Conservation (phyloP, 23 tunicate genomes). For the Clavelina lepadiformis region DNA sequence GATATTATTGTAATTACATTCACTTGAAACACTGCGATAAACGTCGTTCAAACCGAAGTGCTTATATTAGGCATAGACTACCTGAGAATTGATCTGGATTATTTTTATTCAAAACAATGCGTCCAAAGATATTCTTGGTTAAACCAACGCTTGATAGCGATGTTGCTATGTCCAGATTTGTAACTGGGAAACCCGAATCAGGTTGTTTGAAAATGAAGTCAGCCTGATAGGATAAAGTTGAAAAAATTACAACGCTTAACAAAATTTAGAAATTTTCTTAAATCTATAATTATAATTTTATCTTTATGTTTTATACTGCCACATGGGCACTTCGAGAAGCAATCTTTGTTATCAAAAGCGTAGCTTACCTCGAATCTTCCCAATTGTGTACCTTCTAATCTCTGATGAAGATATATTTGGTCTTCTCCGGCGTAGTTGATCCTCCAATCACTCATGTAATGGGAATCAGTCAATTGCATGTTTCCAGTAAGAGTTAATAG, state of each 20-base stretch:
- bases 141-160: background rate
- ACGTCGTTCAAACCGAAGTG: background rate
- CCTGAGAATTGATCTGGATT: conserved; percentile 8
- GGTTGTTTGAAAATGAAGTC: conserved; percentile 3
- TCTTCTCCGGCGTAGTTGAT: background rate
- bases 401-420: background rate
- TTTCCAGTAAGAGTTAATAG: background rate
- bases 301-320: too few species aligned
- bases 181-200: background rate
- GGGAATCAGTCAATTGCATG: background rate
- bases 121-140: background rate
- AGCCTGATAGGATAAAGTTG: background rate
- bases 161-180: background rate
- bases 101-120: background rate
- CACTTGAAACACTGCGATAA: too few species aligned
- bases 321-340: too few species aligned
- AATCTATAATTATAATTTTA: background rate
- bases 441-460: conserved; percentile 1
- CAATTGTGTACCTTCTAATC: background rate
- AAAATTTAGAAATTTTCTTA: background rate
- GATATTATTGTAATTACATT: too few species aligned
- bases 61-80: background rate
- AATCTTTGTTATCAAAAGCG: too few species aligned
- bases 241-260: background rate
- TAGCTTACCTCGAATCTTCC: conserved; percentile 2